A percentile compares a stretch with the other conserved stretches of the same genome.
Evolutionary conservation across 2,888 invertebrate genomes (phyloP).

Genomic region (Bombylius major): DNA sequence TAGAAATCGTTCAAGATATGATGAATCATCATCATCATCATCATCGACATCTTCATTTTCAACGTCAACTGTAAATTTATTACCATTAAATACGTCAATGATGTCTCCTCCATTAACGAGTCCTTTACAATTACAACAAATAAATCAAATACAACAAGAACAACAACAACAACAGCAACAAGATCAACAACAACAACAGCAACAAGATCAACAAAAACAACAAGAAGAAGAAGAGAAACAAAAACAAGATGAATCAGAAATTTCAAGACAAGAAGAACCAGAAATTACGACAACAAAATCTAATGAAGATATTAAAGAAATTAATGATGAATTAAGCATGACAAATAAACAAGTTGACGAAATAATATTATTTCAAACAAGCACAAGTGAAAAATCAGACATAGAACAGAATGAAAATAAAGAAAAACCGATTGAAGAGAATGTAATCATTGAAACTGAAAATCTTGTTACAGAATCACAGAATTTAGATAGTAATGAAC

Average conservation of each 20-base stretch:
- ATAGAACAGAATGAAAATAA: not conserved
- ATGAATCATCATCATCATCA: conserved; percentile 10
- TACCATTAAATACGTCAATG: not conserved
- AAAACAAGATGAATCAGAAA: too few relatives aligned
- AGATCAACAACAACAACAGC: not conserved
- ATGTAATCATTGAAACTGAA: not conserved
- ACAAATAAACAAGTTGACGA: too few relatives aligned
- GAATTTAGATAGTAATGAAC: not conserved
- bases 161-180: too few relatives aligned
- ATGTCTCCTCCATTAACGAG: not conserved
- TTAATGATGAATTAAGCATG: too few relatives aligned
- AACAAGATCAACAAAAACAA: not conserved
- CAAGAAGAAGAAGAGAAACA: too few relatives aligned
- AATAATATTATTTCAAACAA: not conserved
- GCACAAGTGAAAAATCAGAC: not conserved
- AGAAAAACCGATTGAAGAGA: conserved; percentile 5
- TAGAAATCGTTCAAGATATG: conserved; percentile 25
- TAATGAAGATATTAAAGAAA: too few relatives aligned
- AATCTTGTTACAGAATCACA: not conserved
- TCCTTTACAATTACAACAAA: not conserved
- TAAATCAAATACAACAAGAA: not conserved
- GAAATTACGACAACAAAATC: too few relatives aligned
- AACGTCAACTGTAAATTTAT: not conserved
- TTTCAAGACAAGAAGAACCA: too few relatives aligned
- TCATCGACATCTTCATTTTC: not conserved